Conservation (phyloP, 2,888 invertebrate species). For the Ophion ellenae region DNA sequence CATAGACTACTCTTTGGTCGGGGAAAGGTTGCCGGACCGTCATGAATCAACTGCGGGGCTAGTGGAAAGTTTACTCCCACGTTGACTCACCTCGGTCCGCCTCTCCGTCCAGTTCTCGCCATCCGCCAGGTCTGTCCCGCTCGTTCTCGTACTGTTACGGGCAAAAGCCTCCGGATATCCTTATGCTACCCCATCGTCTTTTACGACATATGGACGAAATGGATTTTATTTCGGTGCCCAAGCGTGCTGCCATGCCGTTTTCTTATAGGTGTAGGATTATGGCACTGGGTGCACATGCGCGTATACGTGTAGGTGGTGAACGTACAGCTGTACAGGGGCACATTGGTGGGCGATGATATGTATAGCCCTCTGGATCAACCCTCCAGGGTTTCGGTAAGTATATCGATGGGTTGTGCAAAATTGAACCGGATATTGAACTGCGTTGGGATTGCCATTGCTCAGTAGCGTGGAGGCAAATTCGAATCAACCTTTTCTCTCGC, state of each 20-base stretch:
- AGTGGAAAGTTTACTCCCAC: conserved; percentile 64
- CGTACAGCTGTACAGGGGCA: conserved; percentile 31
- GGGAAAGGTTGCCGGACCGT: conserved; percentile 48
- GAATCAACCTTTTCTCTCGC: not conserved
- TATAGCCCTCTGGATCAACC: conserved; percentile 19
- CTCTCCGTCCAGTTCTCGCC: conserved; percentile 5
- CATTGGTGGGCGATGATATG: conserved; percentile 42
- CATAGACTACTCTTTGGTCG: conserved; percentile 39
- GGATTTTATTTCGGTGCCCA: conserved; percentile 66
- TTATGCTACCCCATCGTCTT: conserved; percentile 61
- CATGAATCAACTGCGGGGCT: conserved; percentile 63
- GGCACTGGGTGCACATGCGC: conserved; percentile 10
- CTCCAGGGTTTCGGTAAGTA: conserved; percentile 35
- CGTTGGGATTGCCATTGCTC: not conserved
- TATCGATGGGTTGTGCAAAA: conserved; percentile 1
- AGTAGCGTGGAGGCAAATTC: not conserved
- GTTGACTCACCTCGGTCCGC: not conserved
- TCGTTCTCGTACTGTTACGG: conserved; percentile 46
- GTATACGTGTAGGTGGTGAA: conserved; percentile 8
- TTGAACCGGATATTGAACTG: conserved; percentile 10
- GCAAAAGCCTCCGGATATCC: conserved; percentile 59
- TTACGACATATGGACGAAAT: conserved; percentile 68
- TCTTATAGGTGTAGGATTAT: conserved; percentile 43
- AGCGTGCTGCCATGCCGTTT: conserved; percentile 52
- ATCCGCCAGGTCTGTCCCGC: conserved; percentile 7